Evolutionary conservation across 2,888 invertebrate genomes (phyloP).

Genomic region (Lithodes maja): DNA sequence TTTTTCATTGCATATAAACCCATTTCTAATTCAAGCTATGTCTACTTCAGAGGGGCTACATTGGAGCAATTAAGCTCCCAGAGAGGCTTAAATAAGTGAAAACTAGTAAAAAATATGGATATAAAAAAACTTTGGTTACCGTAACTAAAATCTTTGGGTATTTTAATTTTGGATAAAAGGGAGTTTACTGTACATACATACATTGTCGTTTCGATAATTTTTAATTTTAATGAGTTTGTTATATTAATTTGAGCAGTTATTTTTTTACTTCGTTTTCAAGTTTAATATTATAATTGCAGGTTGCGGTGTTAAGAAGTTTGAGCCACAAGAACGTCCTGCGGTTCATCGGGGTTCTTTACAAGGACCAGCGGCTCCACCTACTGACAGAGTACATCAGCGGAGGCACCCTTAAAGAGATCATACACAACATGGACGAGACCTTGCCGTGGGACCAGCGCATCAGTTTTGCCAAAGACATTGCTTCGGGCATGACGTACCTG

Average conservation of each 20-base stretch:
- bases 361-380: slow-evolving; percentile 91
- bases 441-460: slow-evolving; percentile 88
- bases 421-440: slow-evolving; percentile 83
- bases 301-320: slow-evolving; percentile 91
- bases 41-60: too few species aligned
- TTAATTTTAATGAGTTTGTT: too few species aligned
- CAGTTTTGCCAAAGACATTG: slow-evolving; percentile 92
- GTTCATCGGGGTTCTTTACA: slow-evolving; percentile 94
- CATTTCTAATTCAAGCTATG: too few species aligned
- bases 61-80: too few species aligned
- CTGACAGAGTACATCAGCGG: slow-evolving; percentile 95
- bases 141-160: not conserved
- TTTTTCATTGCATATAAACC: too few species aligned
- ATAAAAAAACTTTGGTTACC: not conserved
- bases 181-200: too few species aligned
- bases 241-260: too few species aligned
- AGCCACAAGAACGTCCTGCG: slow-evolving; percentile 92
- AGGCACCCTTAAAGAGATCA: slow-evolving; percentile 89
- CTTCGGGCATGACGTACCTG: slow-evolving; percentile 94
- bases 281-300: slow-evolving; percentile 76
- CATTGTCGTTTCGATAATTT: too few species aligned
- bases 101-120: too few species aligned
- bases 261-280: too few species aligned
- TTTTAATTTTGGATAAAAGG: not conserved
- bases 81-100: not conserved